Percentiles rank a stretch among this genome's conserved stretches.
Evolutionary conservation across 2,113 vertebrate species (phyloP).

Genomic region (Neogobius melanostomus): DNA sequence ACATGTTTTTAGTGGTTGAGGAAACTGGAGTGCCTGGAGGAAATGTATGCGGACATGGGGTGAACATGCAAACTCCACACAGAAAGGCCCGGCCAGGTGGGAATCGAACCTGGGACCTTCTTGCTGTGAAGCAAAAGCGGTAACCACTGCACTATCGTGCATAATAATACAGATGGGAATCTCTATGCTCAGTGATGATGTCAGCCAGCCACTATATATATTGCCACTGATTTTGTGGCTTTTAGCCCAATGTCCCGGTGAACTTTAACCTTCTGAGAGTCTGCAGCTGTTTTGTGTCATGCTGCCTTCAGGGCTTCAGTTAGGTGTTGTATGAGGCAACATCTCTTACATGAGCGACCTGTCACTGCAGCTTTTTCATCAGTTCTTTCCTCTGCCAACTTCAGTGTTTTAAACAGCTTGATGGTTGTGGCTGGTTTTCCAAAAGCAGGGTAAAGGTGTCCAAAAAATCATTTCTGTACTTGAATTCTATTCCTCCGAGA

Average conservation of each 20-base stretch:
- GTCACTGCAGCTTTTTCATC: constrained; percentile 4
- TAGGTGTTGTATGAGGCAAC: constrained; percentile 17
- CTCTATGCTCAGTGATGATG: too few species aligned
- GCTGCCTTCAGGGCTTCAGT: constrained; percentile 13
- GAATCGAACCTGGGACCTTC: too few species aligned
- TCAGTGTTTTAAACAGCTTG: not conserved
- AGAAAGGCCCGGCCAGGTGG: too few species aligned
- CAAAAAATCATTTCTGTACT: not conserved
- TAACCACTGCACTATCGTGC: too few species aligned
- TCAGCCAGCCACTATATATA: too few species aligned
- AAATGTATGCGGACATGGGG: too few species aligned
- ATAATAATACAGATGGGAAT: too few species aligned
- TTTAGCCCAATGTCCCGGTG: constrained; percentile 9
- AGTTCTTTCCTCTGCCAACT: not conserved
- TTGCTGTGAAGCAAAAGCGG: too few species aligned
- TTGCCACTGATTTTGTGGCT: not conserved
- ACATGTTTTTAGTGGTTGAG: too few species aligned
- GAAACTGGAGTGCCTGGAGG: too few species aligned
- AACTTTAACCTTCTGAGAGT: constrained; percentile 22
- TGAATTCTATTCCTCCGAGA: too few species aligned
- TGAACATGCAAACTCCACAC: too few species aligned
- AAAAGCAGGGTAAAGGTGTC: not conserved
- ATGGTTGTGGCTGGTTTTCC: not conserved
- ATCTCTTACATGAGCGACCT: constrained; percentile 17
- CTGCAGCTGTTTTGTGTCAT: constrained; percentile 18